These are phyloP conservation scores for Pachycephala philippinensis DNA, from an alignment of 2,113 vertebrate species.

Conservation along the genomic window DNA sequence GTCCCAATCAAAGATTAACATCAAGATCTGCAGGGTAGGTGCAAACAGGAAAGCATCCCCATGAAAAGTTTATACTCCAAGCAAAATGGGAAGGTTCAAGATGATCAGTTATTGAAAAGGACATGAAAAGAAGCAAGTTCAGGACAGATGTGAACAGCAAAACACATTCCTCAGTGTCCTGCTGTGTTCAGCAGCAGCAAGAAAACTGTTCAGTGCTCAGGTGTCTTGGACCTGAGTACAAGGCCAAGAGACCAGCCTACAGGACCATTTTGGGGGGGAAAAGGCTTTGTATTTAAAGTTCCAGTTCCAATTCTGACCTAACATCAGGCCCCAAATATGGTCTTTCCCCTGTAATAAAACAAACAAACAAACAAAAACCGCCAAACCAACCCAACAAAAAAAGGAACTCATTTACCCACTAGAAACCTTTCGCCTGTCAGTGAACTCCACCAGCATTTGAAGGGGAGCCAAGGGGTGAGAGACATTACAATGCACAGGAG, in stretches of 20 bases:
- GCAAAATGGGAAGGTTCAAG: background rate
- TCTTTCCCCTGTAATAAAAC: background rate
- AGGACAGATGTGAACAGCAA: background rate
- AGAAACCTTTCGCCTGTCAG: background rate
- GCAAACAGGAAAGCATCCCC: background rate
- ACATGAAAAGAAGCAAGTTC: background rate
- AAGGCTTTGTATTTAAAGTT: background rate
- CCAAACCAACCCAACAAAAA: background rate
- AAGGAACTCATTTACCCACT: background rate
- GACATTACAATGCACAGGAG: background rate
- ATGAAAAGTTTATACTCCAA: background rate
- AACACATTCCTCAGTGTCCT: background rate
- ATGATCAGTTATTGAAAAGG: background rate
- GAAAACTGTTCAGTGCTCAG: background rate
- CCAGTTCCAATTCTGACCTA: background rate
- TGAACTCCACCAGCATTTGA: background rate
- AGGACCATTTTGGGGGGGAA: fast-evolving
- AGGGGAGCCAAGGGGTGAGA: background rate
- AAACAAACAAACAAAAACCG: background rate
- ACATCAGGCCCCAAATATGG: background rate
- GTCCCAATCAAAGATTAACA: background rate
- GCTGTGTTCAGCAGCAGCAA: background rate
- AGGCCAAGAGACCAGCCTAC: background rate
- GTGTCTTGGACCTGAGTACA: background rate
- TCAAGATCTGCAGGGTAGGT: background rate